Percentiles rank a stretch among this genome's conserved stretches.
These are phyloP conservation scores for Umimayanthus kanabou DNA, from an alignment of 92 coral and sea anemone genomes.

Conservation along the genomic window DNA sequence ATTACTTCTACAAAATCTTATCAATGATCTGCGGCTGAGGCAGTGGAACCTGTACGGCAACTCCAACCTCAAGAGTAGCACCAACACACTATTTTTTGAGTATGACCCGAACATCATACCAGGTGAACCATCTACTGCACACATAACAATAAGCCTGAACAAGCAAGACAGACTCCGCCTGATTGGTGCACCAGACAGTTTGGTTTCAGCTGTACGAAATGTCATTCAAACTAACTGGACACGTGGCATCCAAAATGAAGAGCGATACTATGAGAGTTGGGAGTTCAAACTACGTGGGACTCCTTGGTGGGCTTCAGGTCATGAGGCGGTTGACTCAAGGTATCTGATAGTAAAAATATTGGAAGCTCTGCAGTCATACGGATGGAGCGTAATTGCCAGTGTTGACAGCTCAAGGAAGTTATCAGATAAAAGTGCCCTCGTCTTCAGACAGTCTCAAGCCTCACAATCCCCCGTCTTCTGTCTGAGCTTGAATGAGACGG, in stretches of 20 bases:
- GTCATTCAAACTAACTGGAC: constrained; percentile 54
- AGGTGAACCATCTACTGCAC: constrained; percentile 1
- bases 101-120: constrained; percentile 45
- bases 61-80: constrained; percentile 47
- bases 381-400: constrained; percentile 58
- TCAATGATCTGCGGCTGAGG: constrained; percentile 40
- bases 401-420: constrained; percentile 40
- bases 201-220: constrained; percentile 48
- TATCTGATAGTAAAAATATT: constrained; percentile 46
- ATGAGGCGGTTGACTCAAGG: constrained; percentile 58
- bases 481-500: constrained; percentile 41
- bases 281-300: constrained; percentile 64
- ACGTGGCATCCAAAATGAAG: constrained; percentile 58
- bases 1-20: constrained; percentile 47
- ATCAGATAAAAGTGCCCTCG: constrained; percentile 45
- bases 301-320: constrained; percentile 58
- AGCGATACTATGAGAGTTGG: constrained; percentile 43
- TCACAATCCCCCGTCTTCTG: constrained; percentile 45
- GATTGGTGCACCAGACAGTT: constrained; percentile 47
- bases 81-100: constrained; percentile 56
- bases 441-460: constrained; percentile 49
- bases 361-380: constrained; percentile 51
- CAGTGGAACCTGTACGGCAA: constrained; percentile 59
- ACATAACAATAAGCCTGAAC: constrained; percentile 60
- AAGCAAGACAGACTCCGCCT: constrained; percentile 53